Base-by-base conservation (phyloP, 2,888 invertebrate genomes). In the Ferrisia virgata region DNA sequence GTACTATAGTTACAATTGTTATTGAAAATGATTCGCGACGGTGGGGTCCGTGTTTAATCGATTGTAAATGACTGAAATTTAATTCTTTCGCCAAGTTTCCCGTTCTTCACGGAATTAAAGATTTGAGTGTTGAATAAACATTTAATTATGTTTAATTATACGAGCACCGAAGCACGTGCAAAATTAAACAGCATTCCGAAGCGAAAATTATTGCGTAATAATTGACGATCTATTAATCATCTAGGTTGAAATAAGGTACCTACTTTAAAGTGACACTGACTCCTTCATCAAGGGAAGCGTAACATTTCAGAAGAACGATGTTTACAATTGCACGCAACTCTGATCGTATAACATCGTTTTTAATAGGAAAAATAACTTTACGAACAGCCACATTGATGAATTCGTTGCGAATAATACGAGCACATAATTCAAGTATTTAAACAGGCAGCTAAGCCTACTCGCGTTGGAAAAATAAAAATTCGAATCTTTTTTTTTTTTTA, bases 31-130 rank as follows among this genome's bases (percentile, higher is more conserved):
- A 83, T 83, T 83, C 76, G 83, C 69, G 28, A 76, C 76, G 83
- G 83, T 76, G 76, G 76, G 76, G 83, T 33, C 33, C 83, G 76
- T 82, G 69, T 82, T 82, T 64, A 82, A 82, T 82, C 82, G 82
- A 82, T 82, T 82, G 28, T 28, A 36, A 76, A 76, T 76, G 22
- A 76, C 18, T 33, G n/a, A 79, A 79, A 28, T 79, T 79, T 79
- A 79, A 79, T 79, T 28, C 72, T 76, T 69, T 69, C 31, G 18
- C 18, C 18, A 18, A 76, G 28, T 76, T 36, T 76, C 0, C 72
- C 9, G 18, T 36, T 28, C 72, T 76, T 76, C 72, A 76, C 72
- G 72, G 72, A 76, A 76, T 76, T 22, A 36, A 76, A 33, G 28
- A 64, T 64, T 64, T 64, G 28, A 28, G n/a, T 22, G 72, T 76